Evolutionary conservation across 1,140 invertebrate species (phyloP).

Genomic region (Temnothorax curvispinosus): DNA sequence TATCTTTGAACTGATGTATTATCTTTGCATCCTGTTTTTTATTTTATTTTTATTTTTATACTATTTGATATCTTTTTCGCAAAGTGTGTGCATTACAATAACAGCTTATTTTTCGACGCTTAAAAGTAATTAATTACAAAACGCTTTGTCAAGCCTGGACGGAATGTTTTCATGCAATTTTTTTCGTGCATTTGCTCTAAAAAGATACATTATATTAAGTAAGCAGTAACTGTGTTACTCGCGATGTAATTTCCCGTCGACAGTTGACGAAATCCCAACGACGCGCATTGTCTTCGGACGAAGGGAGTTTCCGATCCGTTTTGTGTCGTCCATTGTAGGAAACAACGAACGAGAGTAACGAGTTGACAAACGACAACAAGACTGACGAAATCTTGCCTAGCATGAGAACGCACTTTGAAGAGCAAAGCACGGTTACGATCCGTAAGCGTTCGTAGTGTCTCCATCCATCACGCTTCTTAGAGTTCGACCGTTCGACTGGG

Average conservation of each 20-base stretch:
- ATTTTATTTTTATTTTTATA: neutral
- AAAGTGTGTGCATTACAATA: neutral
- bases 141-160: neutral
- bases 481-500: constrained; percentile 56
- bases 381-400: constrained; percentile 56
- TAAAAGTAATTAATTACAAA: neutral
- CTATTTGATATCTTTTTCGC: neutral
- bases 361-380: constrained; percentile 70
- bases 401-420: constrained; percentile 73
- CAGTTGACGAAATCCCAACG: constrained; percentile 17
- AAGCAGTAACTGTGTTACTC: neutral
- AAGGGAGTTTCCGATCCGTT: neutral
- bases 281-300: neutral
- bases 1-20: neutral
- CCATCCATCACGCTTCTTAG: constrained; percentile 70
- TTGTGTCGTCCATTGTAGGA: constrained; percentile 11
- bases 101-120: neutral
- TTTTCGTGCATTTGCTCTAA: neutral
- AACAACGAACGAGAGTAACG: constrained; percentile 25
- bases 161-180: neutral
- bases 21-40: constrained; percentile 3
- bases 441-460: constrained; percentile 62
- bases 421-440: constrained; percentile 50
- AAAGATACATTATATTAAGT: neutral
- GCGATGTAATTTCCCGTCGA: constrained; percentile 12